Percentiles rank a stretch among this genome's conserved stretches.
These are phyloP conservation scores for Hylaea fasciaria DNA, from an alignment of 2,888 invertebrate species.

Conservation along the genomic window DNA sequence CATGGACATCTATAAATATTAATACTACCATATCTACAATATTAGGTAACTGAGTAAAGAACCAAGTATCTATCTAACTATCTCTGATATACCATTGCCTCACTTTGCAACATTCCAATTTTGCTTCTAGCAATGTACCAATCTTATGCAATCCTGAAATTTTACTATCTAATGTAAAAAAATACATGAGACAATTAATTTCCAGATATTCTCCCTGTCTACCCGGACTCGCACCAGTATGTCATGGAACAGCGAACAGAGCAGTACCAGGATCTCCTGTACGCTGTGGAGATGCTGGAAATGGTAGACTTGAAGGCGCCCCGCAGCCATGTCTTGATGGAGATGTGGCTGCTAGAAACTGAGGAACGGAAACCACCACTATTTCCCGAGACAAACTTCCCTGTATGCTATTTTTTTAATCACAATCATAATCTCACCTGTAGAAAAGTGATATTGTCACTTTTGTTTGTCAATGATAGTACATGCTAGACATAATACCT, in stretches of 20 bases:
- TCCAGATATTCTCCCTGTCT: conserved; percentile 90
- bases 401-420: conserved; percentile 52
- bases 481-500: too few species aligned
- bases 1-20: too few species aligned
- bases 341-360: conserved; percentile 93
- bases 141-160: too few species aligned
- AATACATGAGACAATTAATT: conserved; percentile 23
- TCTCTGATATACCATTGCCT: neutral
- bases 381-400: conserved; percentile 68
- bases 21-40: too few species aligned
- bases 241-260: conserved; percentile 89
- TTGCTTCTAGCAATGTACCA: too few species aligned
- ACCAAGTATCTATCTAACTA: too few species aligned
- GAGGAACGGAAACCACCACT: conserved; percentile 80
- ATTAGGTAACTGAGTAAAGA: too few species aligned
- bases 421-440: too few species aligned
- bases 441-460: too few species aligned
- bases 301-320: conserved; percentile 87
- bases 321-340: conserved; percentile 88
- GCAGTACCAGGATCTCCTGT: conserved; percentile 90
- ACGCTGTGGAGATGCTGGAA: conserved; percentile 88
- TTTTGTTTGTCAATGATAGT: too few species aligned
- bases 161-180: too few species aligned
- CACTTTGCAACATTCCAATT: neutral
- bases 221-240: conserved; percentile 90